phyloP scores from a whole-genome alignment of 2,113 vertebrate species.

The Centropristis striata region DNA sequence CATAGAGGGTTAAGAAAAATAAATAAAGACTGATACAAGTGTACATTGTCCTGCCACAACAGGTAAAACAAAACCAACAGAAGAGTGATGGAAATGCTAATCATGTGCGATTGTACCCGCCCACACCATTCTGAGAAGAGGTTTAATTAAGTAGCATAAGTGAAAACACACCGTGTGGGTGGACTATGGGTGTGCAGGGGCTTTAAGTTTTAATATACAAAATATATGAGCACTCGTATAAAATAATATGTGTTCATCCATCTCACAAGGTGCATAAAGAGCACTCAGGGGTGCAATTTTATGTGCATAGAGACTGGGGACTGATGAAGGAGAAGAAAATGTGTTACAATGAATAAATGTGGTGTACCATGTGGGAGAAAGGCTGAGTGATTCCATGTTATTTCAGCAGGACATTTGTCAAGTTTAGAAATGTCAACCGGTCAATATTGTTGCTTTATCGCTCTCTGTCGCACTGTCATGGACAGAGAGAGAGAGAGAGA shows the following conservation, averaged over 20 bases:
- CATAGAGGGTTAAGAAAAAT: no score
- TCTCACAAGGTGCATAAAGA: background rate
- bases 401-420: conserved; percentile 69
- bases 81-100: background rate
- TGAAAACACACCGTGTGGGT: background rate
- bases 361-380: conserved; percentile 33
- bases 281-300: background rate
- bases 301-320: background rate
- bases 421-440: conserved; percentile 65
- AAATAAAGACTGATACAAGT: background rate
- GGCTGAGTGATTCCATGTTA: conserved; percentile 49
- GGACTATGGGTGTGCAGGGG: background rate
- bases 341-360: conserved; percentile 25
- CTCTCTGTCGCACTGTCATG: conserved; percentile 5
- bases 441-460: conserved; percentile 50
- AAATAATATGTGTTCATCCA: background rate
- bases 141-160: no score
- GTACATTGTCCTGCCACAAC: background rate
- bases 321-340: conserved; percentile 15
- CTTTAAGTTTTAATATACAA: background rate
- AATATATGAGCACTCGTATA: background rate
- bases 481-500: background rate
- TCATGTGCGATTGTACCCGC: background rate
- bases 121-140: background rate
- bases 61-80: background rate